Conservation (phyloP, 2,113 vertebrate genomes). For the Tragelaphus imberbis region DNA sequence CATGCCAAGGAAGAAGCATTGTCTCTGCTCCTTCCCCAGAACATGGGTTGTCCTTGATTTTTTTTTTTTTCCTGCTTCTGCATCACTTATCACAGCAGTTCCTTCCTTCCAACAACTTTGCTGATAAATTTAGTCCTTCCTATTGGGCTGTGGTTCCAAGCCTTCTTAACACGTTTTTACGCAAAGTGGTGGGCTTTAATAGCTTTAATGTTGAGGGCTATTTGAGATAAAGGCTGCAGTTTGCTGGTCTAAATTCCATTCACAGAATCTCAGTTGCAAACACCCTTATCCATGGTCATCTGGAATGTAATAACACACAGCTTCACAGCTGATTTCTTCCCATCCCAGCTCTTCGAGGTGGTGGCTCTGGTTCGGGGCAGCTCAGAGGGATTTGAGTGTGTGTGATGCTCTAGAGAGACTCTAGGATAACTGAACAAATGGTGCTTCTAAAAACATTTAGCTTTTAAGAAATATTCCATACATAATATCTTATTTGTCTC, state of each 20-base stretch:
- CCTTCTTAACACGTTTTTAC: conserved; percentile 19
- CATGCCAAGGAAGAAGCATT: fast-evolving
- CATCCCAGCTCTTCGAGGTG: not conserved
- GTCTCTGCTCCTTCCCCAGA: too few relatives aligned
- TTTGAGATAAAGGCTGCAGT: not conserved
- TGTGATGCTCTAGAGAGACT: conserved; percentile 13
- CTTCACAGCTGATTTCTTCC: conserved; percentile 1
- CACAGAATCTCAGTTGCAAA: not conserved
- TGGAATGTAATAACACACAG: not conserved
- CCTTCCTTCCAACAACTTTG: not conserved
- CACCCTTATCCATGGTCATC: not conserved
- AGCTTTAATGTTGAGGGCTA: conserved; percentile 6
- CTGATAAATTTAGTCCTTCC: conserved; percentile 15
- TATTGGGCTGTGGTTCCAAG: not conserved
- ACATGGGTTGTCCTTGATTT: not conserved
- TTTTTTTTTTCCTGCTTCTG: not conserved
- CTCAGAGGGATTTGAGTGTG: conserved; percentile 23
- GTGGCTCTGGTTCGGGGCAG: not conserved
- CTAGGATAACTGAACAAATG: not conserved
- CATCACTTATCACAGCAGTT: not conserved
- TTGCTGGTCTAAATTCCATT: not conserved
- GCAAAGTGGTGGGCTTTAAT: not conserved
- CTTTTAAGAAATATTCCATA: not conserved
- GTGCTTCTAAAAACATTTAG: not conserved
- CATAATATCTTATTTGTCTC: not conserved